Percentiles rank a stretch among this genome's conserved stretches.
Conservation (phyloP, 2,888 invertebrate species). For the Andrena fulva region DNA sequence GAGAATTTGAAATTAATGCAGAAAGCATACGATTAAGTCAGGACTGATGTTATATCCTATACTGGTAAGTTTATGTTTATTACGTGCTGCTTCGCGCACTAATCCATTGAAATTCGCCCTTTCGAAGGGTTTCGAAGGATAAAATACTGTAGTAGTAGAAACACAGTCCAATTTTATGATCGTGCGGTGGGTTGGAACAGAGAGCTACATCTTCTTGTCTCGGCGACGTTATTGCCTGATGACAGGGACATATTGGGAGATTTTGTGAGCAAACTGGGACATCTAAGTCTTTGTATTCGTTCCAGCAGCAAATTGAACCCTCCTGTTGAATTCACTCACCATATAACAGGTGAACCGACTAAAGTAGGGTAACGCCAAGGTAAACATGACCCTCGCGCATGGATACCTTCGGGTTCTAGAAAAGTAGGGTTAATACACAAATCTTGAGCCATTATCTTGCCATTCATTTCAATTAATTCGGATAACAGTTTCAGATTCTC, state of each 20-base stretch:
- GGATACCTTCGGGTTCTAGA: conserved; percentile 5
- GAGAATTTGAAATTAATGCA: too few species aligned
- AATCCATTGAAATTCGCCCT: not conserved
- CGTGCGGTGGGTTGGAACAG: not conserved
- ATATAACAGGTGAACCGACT: not conserved
- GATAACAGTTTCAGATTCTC: too few species aligned
- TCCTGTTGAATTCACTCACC: conserved; percentile 46
- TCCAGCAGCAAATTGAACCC: conserved; percentile 25
- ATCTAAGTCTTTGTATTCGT: conserved; percentile 25
- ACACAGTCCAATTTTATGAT: not conserved
- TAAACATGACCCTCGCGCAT: conserved; percentile 37
- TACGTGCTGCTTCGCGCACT: not conserved
- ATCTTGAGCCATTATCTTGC: not conserved
- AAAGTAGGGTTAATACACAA: not conserved
- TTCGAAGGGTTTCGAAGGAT: not conserved
- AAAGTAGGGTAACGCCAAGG: conserved; percentile 33
- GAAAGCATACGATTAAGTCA: too few species aligned
- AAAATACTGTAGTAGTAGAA: not conserved
- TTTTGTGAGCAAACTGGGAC: conserved; percentile 20
- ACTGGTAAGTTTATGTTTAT: not conserved
- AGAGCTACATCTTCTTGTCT: not conserved
- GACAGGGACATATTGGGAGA: conserved; percentile 20
- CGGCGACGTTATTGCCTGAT: not conserved
- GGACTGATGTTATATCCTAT: not conserved
- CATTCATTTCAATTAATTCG: too few species aligned